Conservation (phyloP, 1,140 invertebrate genomes). For the Maniola jurtina region DNA sequence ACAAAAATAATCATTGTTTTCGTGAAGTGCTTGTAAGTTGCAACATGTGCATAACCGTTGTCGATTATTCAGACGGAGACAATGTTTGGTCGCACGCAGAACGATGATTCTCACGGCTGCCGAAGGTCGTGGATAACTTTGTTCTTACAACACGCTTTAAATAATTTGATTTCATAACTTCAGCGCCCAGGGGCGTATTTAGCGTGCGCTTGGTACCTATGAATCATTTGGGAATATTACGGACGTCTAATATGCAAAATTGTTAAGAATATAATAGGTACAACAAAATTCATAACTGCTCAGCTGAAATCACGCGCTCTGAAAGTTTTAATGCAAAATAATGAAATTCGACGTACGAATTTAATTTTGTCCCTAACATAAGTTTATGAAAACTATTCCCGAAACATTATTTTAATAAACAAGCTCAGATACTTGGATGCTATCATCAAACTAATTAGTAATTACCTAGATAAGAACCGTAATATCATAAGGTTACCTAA, state of each 20-base stretch:
- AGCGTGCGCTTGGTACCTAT: constrained; percentile 11
- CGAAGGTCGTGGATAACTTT: constrained; percentile 66
- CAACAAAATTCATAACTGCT: no score
- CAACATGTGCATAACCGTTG: constrained; percentile 56
- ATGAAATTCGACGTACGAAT: no score
- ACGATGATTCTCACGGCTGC: constrained; percentile 63
- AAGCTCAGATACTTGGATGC: no score
- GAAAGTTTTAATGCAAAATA: no score
- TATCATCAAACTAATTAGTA: no score
- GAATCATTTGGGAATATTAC: constrained; percentile 6
- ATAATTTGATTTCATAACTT: constrained; percentile 72
- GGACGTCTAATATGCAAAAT: neutral
- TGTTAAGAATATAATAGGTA: no score
- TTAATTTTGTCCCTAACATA: no score
- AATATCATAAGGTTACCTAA: no score
- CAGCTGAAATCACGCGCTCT: no score
- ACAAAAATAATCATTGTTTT: constrained; percentile 45
- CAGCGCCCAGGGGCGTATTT: constrained; percentile 45
- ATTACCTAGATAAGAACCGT: no score
- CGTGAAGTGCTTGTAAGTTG: constrained; percentile 34
- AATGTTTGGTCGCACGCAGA: constrained; percentile 64
- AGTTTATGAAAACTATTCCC: no score
- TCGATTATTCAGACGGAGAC: constrained; percentile 71
- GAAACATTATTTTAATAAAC: no score
- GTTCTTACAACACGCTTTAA: constrained; percentile 69